phyloP scores from a whole-genome alignment of 1,140 invertebrate genomes.

The Penaeus indicus region DNA sequence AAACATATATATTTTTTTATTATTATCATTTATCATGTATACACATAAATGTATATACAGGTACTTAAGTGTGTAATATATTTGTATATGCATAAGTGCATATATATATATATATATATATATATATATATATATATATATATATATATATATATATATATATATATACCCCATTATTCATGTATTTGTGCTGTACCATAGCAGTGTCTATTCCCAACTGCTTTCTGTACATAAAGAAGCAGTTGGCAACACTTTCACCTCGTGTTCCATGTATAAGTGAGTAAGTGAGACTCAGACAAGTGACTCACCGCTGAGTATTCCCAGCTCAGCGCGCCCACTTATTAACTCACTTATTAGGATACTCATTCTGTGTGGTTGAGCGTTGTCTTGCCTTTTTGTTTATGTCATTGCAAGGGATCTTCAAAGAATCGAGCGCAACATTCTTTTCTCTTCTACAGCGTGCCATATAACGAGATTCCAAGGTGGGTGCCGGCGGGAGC shows the following conservation, averaged over 20 bases:
- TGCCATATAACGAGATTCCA: slow-evolving; percentile 48
- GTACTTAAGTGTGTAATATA: background rate
- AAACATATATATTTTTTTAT: background rate
- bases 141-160: slow-evolving; percentile 21
- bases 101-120: slow-evolving; percentile 22
- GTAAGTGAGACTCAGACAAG: no score
- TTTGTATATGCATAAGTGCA: background rate
- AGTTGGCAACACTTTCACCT: no score
- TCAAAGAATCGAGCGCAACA: slow-evolving; percentile 44
- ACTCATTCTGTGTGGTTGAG: background rate
- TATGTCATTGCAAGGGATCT: background rate
- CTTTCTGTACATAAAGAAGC: no score
- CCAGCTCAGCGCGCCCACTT: background rate
- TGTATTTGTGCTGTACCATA: no score
- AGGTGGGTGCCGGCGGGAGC: slow-evolving; percentile 50
- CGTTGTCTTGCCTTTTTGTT: slow-evolving; percentile 1
- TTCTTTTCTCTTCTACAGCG: slow-evolving; percentile 58
- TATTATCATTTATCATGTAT: background rate
- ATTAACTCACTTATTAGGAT: background rate
- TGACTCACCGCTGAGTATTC: no score
- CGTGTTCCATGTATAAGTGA: no score
- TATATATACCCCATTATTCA: no score
- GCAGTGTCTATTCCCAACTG: no score
- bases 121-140: slow-evolving; percentile 26
- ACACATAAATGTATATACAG: background rate